Percentiles rank a stretch among this genome's conserved stretches.
Conservation (phyloP, 2,113 vertebrate genomes). For the Rhinolophus sinicus region DNA sequence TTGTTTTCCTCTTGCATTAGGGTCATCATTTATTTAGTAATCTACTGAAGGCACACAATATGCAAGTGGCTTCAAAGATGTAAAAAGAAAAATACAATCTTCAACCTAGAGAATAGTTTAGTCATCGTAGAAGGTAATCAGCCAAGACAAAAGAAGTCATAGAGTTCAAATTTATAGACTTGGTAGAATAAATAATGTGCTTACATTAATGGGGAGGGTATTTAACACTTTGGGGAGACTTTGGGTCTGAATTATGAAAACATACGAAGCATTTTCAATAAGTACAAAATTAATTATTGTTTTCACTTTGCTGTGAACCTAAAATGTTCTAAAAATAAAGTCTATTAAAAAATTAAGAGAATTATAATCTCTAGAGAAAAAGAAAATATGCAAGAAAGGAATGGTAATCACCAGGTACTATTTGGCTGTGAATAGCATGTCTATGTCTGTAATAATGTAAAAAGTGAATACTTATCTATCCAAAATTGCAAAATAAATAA, state of each 20-base stretch:
- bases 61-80: neutral
- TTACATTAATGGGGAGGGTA: neutral
- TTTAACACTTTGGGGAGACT: neutral
- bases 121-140: neutral
- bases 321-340: neutral
- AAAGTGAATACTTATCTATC: neutral
- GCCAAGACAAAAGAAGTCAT: neutral
- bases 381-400: neutral
- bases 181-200: neutral
- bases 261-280: neutral
- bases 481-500: conserved; percentile 16
- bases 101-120: neutral
- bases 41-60: neutral
- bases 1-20: neutral
- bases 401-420: neutral
- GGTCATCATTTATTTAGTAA: neutral
- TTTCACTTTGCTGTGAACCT: neutral
- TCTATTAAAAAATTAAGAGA: neutral
- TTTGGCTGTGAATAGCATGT: neutral
- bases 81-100: neutral
- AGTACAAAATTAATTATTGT: neutral
- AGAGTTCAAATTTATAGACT: neutral
- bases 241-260: neutral
- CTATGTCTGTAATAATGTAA: neutral
- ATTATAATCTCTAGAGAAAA: neutral